Conservation (phyloP, 2,113 vertebrate species). For the Australoheros scitulus region DNA sequence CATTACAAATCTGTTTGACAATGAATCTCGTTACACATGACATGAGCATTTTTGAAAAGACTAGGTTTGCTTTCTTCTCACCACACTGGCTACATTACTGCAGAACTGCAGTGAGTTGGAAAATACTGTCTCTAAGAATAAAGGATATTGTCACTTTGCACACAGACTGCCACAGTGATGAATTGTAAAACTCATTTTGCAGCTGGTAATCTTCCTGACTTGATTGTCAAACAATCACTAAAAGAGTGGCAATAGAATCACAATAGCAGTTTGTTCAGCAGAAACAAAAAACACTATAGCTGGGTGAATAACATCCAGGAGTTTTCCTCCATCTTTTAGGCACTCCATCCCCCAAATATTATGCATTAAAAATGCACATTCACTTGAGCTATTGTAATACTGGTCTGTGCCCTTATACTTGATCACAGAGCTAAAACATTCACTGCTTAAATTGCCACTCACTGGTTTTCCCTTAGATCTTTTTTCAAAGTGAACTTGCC, state of each 20-base stretch:
- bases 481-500: neutral
- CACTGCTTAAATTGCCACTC: neutral
- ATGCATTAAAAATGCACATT: neutral
- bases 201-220: conserved; percentile 5
- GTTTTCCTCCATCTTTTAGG: neutral
- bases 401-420: neutral
- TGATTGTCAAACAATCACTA: neutral
- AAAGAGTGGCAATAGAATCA: neutral
- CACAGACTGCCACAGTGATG: neutral
- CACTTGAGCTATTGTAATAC: neutral
- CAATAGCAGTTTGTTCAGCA: neutral
- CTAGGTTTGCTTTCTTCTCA: conserved; percentile 16
- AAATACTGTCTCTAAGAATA: conserved; percentile 10
- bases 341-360: neutral
- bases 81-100: neutral
- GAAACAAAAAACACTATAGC: neutral
- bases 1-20: neutral
- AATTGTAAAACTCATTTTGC: neutral
- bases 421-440: conserved; percentile 6
- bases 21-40: conserved; percentile 3
- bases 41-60: neutral
- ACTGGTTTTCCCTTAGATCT: conserved; percentile 1
- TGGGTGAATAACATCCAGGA: neutral
- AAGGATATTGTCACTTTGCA: conserved; percentile 20
- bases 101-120: neutral